Conservation (phyloP, 2,797 vertebrate species). For the Manis pentadactyla region DNA sequence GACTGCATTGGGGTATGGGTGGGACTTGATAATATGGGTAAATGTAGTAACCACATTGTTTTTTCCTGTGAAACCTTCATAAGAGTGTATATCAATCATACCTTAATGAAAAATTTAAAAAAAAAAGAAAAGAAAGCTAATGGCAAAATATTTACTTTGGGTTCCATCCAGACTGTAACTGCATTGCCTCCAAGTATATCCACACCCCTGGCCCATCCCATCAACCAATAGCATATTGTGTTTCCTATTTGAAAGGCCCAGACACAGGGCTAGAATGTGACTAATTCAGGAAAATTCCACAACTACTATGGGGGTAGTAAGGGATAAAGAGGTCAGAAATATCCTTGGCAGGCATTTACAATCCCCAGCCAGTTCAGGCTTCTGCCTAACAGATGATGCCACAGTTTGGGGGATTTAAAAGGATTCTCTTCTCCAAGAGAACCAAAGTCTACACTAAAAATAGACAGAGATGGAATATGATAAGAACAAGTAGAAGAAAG, state of each 20-base stretch:
- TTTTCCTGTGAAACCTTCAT: no score
- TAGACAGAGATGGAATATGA: background rate
- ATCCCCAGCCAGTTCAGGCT: background rate
- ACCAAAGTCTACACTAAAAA: conserved; percentile 44
- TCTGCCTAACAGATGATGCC: conserved; percentile 29
- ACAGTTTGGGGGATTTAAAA: conserved; percentile 46
- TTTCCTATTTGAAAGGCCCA: conserved; percentile 56
- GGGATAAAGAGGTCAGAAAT: conserved; percentile 42
- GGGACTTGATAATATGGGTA: no score
- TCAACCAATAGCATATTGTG: conserved; percentile 36
- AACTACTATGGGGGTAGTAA: background rate
- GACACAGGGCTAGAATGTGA: conserved; percentile 14
- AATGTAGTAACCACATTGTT: no score
- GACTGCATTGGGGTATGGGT: no score
- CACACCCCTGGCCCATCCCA: conserved; percentile 18
- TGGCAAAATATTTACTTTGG: conserved; percentile 67
- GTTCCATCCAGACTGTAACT: conserved; percentile 56
- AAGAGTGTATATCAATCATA: no score
- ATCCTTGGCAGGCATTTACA: conserved; percentile 1
- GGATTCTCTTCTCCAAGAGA: conserved; percentile 18
- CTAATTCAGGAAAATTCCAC: conserved; percentile 61
- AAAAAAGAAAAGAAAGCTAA: conserved; percentile 35
- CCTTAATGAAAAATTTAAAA: no score
- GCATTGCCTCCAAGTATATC: background rate
- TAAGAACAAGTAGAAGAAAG: background rate